A percentile compares a stretch with the other conserved stretches of the same genome.
Conservation (phyloP, 2,113 vertebrate genomes). For the Daboia siamensis region DNA sequence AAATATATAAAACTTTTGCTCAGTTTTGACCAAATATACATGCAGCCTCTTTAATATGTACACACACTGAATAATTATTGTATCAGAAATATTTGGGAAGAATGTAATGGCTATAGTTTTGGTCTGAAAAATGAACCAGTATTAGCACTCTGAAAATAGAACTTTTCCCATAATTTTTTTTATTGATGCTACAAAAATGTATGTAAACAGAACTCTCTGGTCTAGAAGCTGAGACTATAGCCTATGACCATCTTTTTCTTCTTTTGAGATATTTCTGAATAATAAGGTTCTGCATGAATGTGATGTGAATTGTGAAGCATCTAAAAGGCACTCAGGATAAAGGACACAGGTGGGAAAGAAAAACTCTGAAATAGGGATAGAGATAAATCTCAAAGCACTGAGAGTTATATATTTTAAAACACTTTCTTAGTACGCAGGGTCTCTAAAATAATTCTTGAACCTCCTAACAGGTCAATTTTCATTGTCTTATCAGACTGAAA, state of each 20-base stretch:
- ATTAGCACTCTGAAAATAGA: neutral
- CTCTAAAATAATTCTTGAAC: neutral
- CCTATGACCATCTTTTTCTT: neutral
- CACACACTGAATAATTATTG: neutral
- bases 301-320: neutral
- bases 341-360: neutral
- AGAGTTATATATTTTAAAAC: neutral
- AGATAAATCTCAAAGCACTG: neutral
- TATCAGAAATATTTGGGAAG: neutral
- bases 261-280: neutral
- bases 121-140: neutral
- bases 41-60: neutral
- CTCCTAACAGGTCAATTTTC: neutral
- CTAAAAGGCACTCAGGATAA: conserved; percentile 1
- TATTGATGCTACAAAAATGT: neutral
- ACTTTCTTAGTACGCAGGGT: neutral
- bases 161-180: too few relatives aligned
- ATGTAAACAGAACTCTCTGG: neutral
- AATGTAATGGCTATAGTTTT: neutral
- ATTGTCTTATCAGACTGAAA: neutral
- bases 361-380: neutral
- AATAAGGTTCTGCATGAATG: neutral
- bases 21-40: neutral
- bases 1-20: neutral
- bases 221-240: neutral